These are phyloP conservation scores for Zosterops japonicus DNA, from an alignment of 2,113 vertebrate genomes.

Conservation along the genomic window DNA sequence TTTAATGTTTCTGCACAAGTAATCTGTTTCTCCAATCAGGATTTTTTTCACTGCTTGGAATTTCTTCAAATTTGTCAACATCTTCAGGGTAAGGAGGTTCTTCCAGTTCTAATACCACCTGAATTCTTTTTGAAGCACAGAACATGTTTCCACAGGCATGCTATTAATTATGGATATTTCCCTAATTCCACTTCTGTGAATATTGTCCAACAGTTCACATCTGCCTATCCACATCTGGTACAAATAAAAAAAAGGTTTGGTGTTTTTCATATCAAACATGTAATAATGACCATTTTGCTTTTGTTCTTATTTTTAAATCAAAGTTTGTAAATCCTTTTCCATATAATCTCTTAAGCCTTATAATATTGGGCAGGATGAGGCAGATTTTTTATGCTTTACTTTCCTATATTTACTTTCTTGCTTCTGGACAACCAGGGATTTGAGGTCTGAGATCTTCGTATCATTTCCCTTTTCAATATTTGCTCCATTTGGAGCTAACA, in stretches of 20 bases:
- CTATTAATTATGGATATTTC: conserved; percentile 53
- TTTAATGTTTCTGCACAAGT: conserved; percentile 37
- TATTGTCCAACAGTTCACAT: conserved; percentile 13
- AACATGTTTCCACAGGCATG: conserved; percentile 40
- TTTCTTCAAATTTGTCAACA: conserved; percentile 53
- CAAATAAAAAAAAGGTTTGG: conserved; percentile 23
- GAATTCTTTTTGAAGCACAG: conserved; percentile 54
- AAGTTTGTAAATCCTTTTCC: conserved; percentile 49
- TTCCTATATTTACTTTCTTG: not conserved
- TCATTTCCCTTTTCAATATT: not conserved
- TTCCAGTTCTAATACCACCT: conserved; percentile 26
- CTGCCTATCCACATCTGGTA: conserved; percentile 62
- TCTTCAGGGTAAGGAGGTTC: conserved; percentile 45
- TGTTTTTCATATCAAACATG: conserved; percentile 32
- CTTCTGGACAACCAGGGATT: not conserved
- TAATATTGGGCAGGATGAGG: conserved; percentile 54
- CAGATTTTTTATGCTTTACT: conserved; percentile 24
- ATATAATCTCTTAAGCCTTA: conserved; percentile 40
- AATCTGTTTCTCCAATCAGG: not conserved
- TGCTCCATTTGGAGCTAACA: not conserved
- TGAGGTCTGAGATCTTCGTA: conserved; percentile 3
- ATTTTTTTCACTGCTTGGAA: conserved; percentile 14
- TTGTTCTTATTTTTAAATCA: conserved; percentile 58
- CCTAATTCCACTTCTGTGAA: conserved; percentile 29
- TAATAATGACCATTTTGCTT: conserved; percentile 47